Evolutionary conservation across 2,113 vertebrate species (phyloP).

Genomic region (Cygnus buccinator): DNA sequence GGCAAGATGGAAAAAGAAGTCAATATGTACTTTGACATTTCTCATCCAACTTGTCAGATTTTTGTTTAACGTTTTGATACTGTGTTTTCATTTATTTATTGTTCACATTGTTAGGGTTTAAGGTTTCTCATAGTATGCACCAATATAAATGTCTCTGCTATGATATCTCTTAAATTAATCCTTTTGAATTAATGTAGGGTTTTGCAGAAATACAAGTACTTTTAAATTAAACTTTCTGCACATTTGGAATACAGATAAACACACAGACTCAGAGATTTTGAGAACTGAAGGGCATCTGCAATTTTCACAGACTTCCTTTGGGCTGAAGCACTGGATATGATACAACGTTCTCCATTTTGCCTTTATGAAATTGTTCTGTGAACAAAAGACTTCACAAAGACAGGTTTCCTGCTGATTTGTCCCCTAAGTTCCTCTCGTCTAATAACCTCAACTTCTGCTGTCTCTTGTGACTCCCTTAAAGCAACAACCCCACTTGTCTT

Average conservation of each 20-base stretch:
- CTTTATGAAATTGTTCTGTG: neutral
- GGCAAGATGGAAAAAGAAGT: slow-evolving; percentile 33
- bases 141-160: neutral
- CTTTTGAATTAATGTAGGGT: neutral
- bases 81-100: neutral
- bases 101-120: neutral
- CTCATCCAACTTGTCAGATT: slow-evolving; percentile 13
- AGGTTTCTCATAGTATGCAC: neutral
- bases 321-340: neutral
- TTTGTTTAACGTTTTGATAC: neutral
- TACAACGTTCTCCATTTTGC: neutral
- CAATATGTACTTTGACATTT: neutral
- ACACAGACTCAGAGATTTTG: neutral
- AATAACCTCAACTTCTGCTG: neutral
- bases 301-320: neutral
- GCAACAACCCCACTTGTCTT: neutral
- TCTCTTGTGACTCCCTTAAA: neutral
- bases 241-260: neutral
- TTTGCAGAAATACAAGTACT: neutral
- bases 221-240: neutral
- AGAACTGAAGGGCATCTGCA: neutral
- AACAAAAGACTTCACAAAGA: neutral
- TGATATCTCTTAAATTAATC: neutral
- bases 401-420: neutral
- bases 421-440: neutral